Evolutionary conservation across 1,140 invertebrate species (phyloP).

Genomic region (Drosophila kanapiae): DNA sequence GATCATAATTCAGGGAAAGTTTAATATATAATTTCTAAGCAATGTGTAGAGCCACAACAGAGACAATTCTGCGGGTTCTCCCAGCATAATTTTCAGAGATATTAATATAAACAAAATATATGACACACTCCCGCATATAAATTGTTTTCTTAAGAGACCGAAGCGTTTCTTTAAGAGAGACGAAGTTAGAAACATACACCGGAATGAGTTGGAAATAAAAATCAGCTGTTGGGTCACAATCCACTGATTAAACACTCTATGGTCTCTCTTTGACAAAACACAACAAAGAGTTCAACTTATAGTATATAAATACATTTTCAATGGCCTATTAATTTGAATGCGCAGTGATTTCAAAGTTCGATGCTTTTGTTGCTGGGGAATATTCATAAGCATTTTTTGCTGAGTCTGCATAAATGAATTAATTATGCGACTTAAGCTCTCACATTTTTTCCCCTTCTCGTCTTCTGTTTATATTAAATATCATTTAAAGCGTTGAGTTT

Average conservation of each 20-base stretch:
- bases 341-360: slow-evolving; percentile 31
- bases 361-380: slow-evolving; percentile 17
- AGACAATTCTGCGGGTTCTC: slow-evolving; percentile 9
- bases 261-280: slow-evolving; percentile 12
- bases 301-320: slow-evolving; percentile 25
- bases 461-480: slow-evolving; percentile 22
- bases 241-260: neutral
- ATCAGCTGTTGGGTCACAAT: slow-evolving; percentile 55
- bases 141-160: slow-evolving; percentile 19
- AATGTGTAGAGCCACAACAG: neutral
- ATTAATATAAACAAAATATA: neutral
- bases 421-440: slow-evolving; percentile 51
- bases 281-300: slow-evolving; percentile 31
- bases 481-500: slow-evolving; percentile 27
- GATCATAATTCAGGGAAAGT: neutral
- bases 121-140: neutral
- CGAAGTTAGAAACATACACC: neutral
- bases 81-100: neutral
- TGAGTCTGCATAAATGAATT: slow-evolving; percentile 31
- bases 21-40: neutral
- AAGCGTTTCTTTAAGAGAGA: slow-evolving; percentile 1
- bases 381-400: slow-evolving; percentile 35
- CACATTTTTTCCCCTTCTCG: slow-evolving; percentile 9
- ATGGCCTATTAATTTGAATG: slow-evolving; percentile 54
- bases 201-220: slow-evolving; percentile 46